Conservation (phyloP, 2,113 vertebrate species). For the Pungitius pungitius region DNA sequence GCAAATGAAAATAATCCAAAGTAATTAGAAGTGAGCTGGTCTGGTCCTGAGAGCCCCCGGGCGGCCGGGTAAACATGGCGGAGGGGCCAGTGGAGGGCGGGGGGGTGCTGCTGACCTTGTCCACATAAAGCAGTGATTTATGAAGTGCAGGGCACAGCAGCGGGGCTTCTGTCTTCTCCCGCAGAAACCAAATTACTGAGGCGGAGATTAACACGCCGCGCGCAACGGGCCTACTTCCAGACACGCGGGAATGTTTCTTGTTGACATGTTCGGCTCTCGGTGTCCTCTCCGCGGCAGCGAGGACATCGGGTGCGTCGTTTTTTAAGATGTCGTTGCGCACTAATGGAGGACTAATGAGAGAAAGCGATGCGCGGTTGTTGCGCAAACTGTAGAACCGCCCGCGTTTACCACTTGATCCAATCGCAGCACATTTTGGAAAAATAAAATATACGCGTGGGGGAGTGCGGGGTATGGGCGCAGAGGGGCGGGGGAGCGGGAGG, state of each 20-base stretch:
- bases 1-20: slow-evolving; percentile 99
- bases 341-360: background rate
- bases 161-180: slow-evolving; percentile 99
- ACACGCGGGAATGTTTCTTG: slow-evolving; percentile 87
- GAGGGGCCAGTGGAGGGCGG: slow-evolving; percentile 86
- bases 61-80: slow-evolving; percentile 95
- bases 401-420: slow-evolving; percentile 66
- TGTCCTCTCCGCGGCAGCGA: slow-evolving; percentile 82
- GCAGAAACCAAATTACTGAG: slow-evolving; percentile 98
- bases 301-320: slow-evolving; percentile 41
- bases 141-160: slow-evolving; percentile 98
- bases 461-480: no score
- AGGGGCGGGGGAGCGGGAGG: no score
- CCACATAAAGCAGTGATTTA: slow-evolving; percentile 99
- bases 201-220: slow-evolving; percentile 98
- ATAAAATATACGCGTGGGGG: slow-evolving; percentile 57
- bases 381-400: slow-evolving; percentile 23
- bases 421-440: slow-evolving; percentile 60
- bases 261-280: slow-evolving; percentile 92
- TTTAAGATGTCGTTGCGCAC: background rate
- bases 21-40: slow-evolving; percentile 99
- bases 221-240: slow-evolving; percentile 93
- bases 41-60: slow-evolving; percentile 92
- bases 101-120: slow-evolving; percentile 93
- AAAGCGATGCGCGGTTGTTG: slow-evolving; percentile 28